These are phyloP conservation scores for Vicugna pacos DNA, from an alignment of 2,113 vertebrate genomes.

Conservation along the genomic window DNA sequence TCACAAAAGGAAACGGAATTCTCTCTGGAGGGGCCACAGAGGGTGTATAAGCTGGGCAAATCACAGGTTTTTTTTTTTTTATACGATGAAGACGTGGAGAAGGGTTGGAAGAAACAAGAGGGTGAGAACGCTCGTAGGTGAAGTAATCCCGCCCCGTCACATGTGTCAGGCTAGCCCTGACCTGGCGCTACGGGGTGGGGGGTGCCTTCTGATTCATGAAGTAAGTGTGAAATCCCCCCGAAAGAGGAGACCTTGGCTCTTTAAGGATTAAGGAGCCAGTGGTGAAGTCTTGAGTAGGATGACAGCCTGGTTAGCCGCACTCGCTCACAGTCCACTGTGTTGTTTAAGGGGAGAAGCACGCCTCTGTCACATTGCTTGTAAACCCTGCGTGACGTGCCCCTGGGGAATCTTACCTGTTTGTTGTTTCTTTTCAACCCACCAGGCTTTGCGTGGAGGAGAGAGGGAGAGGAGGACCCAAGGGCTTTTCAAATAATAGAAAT, in stretches of 20 bases:
- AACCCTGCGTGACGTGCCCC: not conserved
- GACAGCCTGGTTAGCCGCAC: not conserved
- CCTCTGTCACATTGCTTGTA: not conserved
- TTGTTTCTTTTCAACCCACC: not conserved
- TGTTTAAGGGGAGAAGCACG: not conserved
- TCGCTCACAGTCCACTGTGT: fast-evolving
- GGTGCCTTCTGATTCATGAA: not conserved
- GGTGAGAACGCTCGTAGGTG: not conserved
- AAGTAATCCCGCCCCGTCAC: fast-evolving
- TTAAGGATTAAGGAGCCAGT: not conserved
- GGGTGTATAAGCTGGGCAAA: not conserved
- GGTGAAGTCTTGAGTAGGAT: not conserved
- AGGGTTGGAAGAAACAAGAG: not conserved
- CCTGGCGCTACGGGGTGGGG: not conserved
- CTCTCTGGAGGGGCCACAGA: not conserved
- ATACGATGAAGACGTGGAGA: not conserved
- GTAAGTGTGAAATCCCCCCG: no score
- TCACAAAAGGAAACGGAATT: not conserved
- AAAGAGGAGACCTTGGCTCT: not conserved
- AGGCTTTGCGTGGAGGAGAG: not conserved
- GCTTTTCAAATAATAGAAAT: not conserved
- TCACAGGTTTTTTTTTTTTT: not conserved
- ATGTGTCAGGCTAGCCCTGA: not conserved
- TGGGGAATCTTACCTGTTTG: no score
- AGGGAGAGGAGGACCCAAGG: not conserved